These are phyloP conservation scores for Julus scanicus DNA, from an alignment of 2,888 invertebrate genomes.

Conservation along the genomic window DNA sequence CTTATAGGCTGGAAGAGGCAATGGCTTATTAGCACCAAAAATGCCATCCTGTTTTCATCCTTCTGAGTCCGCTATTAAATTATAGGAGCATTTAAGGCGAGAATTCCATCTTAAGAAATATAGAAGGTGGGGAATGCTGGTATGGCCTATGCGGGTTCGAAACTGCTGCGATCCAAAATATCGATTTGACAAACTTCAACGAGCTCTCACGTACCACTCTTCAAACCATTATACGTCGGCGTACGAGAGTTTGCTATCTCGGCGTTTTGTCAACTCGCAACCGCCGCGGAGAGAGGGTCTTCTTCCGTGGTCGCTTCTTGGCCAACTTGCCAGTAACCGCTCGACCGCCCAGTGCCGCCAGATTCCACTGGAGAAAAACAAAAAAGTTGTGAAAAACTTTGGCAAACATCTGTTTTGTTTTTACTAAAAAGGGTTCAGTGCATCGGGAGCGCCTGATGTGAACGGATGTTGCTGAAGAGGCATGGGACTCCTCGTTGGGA, in stretches of 20 bases:
- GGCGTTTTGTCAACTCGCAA: neutral
- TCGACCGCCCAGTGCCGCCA: neutral
- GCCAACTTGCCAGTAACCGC: neutral
- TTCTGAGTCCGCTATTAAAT: neutral
- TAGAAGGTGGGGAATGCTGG: neutral
- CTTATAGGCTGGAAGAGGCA: neutral
- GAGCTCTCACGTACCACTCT: neutral
- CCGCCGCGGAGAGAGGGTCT: neutral
- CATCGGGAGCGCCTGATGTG: neutral
- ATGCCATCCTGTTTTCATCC: neutral
- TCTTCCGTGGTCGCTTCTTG: neutral
- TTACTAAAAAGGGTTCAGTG: neutral
- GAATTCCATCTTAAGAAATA: neutral
- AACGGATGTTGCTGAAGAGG: neutral
- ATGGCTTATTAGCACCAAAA: neutral
- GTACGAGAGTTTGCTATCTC: neutral
- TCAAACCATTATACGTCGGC: slow-evolving; percentile 8
- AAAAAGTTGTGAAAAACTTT: neutral
- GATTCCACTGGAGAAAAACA: neutral
- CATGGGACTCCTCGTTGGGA: neutral
- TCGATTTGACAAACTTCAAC: slow-evolving; percentile 5
- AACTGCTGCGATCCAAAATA: neutral
- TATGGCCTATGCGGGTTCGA: neutral
- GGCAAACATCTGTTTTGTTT: neutral
- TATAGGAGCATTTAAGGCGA: slow-evolving; percentile 2